Base-by-base conservation (phyloP, 53 echinoderm and acorn worm species). In the Arbacia lixula region DNA sequence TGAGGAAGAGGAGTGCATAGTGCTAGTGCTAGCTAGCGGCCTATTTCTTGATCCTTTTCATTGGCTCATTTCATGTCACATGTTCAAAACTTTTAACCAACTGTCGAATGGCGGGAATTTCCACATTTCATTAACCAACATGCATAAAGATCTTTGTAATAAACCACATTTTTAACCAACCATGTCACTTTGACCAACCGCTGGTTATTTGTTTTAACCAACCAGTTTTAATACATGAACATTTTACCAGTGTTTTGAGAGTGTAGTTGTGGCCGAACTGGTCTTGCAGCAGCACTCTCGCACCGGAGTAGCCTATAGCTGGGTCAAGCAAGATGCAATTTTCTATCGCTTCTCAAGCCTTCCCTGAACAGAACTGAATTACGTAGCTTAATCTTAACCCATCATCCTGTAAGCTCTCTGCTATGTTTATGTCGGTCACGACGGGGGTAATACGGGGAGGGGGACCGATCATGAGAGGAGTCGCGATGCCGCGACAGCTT, bases 221-320 rank as follows among this genome's bases (percentile, higher is more conserved):
- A 61, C 62, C 62, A 30, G 62, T 61, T 61, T 61, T 61, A 61
- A 60, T 60, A 60, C 60, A 17, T 60, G 17, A 60, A 29, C 3
- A 60, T 60, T 0, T 60, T 60, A 60, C 62, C 62, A 61, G 62
- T 61, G 33, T 61, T 30, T 61, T 61, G 3, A 4, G 32, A 61
- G 62, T 61, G 62, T 61, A 60, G n/a, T n/a, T n/a, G n/a, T n/a
- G n/a, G n/a, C n/a, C n/a, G n/a, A n/a, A n/a, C n/a, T n/a, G n/a
- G n/a, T n/a, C n/a, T n/a, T n/a, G n/a, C n/a, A n/a, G n/a, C n/a
- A n/a, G n/a, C n/a, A n/a, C n/a, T n/a, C n/a, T n/a, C n/a, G n/a
- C n/a, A n/a, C n/a, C n/a, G n/a, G n/a, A n/a, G n/a, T n/a, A n/a
- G n/a, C n/a, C n/a, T n/a, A n/a, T n/a, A n/a, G n/a, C n/a, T n/a